Percentiles rank a stretch among this genome's conserved stretches.
phyloP scores from a whole-genome alignment of 2,797 vertebrate species.

The Phataginus tricuspis region DNA sequence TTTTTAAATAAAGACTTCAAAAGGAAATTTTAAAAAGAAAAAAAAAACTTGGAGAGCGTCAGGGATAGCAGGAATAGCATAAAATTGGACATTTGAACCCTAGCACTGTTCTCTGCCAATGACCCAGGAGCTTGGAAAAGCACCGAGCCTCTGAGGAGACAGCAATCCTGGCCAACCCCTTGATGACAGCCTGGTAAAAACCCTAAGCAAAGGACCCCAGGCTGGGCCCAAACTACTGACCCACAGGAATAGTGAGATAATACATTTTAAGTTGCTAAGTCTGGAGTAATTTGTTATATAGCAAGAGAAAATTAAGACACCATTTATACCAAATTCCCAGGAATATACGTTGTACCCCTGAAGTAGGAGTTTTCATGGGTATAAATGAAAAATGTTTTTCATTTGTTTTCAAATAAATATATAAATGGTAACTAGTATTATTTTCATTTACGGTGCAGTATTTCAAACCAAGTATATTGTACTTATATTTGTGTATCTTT shows the following conservation, averaged over 20 bases:
- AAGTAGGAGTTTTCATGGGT: not conserved
- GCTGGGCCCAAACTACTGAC: not conserved
- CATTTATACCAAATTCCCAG: not conserved
- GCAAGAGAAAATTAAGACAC: not conserved
- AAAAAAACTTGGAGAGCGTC: not conserved
- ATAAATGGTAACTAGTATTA: not conserved
- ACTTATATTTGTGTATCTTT: not conserved
- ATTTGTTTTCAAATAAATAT: not conserved
- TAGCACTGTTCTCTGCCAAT: not conserved
- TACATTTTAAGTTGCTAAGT: not conserved
- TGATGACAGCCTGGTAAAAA: not conserved
- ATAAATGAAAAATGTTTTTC: not conserved
- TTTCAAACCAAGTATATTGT: conserved; percentile 38
- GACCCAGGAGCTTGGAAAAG: not conserved
- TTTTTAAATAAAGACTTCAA: not conserved
- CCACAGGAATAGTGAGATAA: not conserved
- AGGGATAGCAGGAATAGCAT: not conserved
- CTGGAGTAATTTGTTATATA: not conserved
- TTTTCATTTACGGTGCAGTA: not conserved
- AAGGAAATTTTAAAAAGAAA: conserved; percentile 12
- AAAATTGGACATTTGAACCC: not conserved
- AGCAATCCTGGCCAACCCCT: not conserved
- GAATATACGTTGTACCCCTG: not conserved
- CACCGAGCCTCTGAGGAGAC: not conserved
- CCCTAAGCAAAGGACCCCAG: not conserved